Base-by-base conservation (phyloP, 1,140 invertebrate species). In the Paralvinella palmiformis region DNA sequence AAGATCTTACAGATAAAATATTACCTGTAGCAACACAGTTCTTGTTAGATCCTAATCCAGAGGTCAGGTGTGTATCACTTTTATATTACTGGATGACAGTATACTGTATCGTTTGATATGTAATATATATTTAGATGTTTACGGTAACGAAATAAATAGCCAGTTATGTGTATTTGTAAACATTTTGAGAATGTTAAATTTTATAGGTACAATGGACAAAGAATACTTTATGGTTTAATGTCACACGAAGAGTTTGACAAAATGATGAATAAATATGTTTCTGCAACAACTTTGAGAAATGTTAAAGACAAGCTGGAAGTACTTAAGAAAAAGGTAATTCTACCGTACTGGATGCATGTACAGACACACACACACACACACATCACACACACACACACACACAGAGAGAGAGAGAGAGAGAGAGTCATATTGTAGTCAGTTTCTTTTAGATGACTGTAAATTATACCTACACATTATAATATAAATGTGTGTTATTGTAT, bases 21-120 rank as follows among this genome's bases (percentile, higher is more conserved):
- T 79, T 98, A 35, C 84, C 87, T 24, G 86, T 88, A 0, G 87
- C 88, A 2, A 90, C 92, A 0, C 90, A 90, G 71, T 85, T 94
- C 63, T 78, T 94, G 1, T 87, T 87, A 6, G 94, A 97, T 76
- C 89, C 91, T 15, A 91, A 88, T 75, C 84, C 91, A 22, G 90
- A 94, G 67, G 90, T 92, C 0, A 87, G 94, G 84, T 88, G 79
- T 62, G 53, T 52, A 13, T 52, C 36, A n/a, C n/a, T n/a, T n/a
- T n/a, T n/a, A n/a, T n/a, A n/a, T n/a, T n/a, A n/a, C n/a, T n/a
- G n/a, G n/a, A n/a, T n/a, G n/a, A n/a, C n/a, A n/a, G n/a, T n/a
- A n/a, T n/a, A n/a, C n/a, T n/a, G n/a, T n/a, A n/a, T n/a, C n/a
- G n/a, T n/a, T n/a, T n/a, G n/a, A n/a, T n/a, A n/a, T n/a, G n/a